A percentile compares a stretch with the other conserved stretches of the same genome.
These are phyloP conservation scores for Pseudochirops cupreus DNA, from an alignment of 2,797 vertebrate species.

Conservation along the genomic window DNA sequence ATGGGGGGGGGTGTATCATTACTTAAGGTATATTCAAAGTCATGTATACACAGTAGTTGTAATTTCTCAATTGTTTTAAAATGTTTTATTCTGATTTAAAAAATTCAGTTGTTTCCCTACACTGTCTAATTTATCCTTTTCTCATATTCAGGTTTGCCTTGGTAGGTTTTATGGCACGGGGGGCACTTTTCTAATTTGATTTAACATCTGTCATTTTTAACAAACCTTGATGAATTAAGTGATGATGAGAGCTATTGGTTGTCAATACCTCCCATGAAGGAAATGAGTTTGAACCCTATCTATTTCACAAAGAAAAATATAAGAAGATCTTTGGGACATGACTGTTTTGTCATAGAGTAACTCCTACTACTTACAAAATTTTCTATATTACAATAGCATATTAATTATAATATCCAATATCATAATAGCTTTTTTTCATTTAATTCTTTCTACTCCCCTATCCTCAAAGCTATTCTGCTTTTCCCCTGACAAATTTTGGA, in stretches of 20 bases:
- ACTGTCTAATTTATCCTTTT: not conserved
- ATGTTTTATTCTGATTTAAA: not conserved
- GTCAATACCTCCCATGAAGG: not conserved
- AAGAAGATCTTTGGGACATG: not conserved
- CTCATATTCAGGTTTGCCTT: not conserved
- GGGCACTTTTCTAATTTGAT: not conserved
- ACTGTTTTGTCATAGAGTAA: not conserved
- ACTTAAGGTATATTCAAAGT: not conserved
- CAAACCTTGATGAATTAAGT: not conserved
- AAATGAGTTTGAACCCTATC: not conserved
- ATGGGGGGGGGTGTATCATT: not conserved
- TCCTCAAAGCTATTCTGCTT: not conserved
- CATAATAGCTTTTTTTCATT: not conserved
- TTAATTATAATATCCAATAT: not conserved
- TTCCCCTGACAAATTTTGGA: not conserved
- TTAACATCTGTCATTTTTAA: not conserved
- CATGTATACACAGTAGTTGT: not conserved
- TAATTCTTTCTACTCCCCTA: not conserved
- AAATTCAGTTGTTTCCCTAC: slow-evolving; percentile 18
- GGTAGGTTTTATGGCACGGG: not conserved
- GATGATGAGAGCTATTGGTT: not conserved
- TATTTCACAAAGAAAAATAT: not conserved
- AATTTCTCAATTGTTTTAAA: slow-evolving; percentile 27
- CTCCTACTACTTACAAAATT: not conserved
- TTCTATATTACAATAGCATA: not conserved